phyloP scores from a whole-genome alignment of 2,113 vertebrate species.

The Lepisosteus osseus region DNA sequence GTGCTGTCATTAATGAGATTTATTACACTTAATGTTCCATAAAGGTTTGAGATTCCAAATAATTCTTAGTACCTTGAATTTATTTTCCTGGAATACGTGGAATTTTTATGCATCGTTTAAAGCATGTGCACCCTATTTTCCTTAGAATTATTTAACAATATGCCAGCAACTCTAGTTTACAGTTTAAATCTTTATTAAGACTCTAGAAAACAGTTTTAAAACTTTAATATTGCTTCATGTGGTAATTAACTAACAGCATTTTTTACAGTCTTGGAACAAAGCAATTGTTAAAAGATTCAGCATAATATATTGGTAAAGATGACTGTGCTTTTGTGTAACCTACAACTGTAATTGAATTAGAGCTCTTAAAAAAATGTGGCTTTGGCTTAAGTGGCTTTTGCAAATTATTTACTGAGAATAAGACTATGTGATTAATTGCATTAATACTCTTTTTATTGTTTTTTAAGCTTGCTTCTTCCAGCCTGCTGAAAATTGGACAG shows the following conservation, averaged over 20 bases:
- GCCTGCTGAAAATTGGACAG: constrained; percentile 95
- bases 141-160: background rate
- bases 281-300: too few species aligned
- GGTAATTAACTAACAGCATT: too few species aligned
- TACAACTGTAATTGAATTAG: too few species aligned
- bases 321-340: too few species aligned
- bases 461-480: constrained; percentile 90
- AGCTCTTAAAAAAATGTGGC: too few species aligned
- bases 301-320: too few species aligned
- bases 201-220: background rate
- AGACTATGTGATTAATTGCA: too few species aligned
- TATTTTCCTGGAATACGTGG: background rate
- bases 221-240: background rate
- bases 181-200: background rate
- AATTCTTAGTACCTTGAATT: background rate
- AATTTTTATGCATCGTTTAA: background rate
- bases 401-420: too few species aligned
- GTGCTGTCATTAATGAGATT: background rate
- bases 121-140: background rate
- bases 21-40: background rate
- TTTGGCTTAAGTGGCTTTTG: too few species aligned
- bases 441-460: background rate
- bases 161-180: constrained; percentile 1
- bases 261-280: too few species aligned
- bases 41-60: background rate